These are phyloP conservation scores for Oryzias melastigma DNA, from an alignment of 2,113 vertebrate genomes.

Conservation along the genomic window DNA sequence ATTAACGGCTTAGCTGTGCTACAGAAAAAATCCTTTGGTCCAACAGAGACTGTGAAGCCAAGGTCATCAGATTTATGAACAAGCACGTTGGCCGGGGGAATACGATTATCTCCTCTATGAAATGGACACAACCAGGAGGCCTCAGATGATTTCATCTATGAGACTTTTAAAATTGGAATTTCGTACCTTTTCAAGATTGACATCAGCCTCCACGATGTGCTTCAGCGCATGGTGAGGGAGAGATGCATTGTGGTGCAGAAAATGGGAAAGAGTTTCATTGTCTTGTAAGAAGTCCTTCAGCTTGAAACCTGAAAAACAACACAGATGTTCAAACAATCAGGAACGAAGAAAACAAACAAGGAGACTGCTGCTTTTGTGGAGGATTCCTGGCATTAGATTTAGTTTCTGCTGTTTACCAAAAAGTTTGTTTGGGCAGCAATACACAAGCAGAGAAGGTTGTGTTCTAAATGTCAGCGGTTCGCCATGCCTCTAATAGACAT, in stretches of 20 bases:
- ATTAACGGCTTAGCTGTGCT: conserved; percentile 60
- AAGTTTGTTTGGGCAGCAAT: background rate
- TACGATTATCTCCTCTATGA: conserved; percentile 24
- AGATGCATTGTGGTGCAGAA: conserved; percentile 85
- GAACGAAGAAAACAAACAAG: background rate
- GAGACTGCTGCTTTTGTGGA: background rate
- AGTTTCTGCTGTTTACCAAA: background rate
- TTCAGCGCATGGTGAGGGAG: conserved; percentile 79
- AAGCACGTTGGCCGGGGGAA: background rate
- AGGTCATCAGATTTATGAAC: conserved; percentile 53
- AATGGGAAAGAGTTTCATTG: conserved; percentile 89
- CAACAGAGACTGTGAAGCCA: conserved; percentile 37
- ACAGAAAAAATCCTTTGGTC: conserved; percentile 27
- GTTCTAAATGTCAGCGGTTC: background rate
- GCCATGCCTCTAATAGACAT: too few relatives aligned
- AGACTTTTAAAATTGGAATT: too few relatives aligned
- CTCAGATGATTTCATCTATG: too few relatives aligned
- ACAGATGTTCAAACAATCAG: background rate
- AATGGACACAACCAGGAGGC: background rate
- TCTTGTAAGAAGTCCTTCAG: conserved; percentile 89
- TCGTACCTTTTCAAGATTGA: conserved; percentile 88
- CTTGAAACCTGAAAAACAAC: conserved; percentile 80
- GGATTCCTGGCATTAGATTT: background rate
- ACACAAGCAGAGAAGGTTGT: background rate
- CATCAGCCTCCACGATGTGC: conserved; percentile 82